Conservation (phyloP, 2,113 vertebrate genomes). For the Anseranas semipalmata region DNA sequence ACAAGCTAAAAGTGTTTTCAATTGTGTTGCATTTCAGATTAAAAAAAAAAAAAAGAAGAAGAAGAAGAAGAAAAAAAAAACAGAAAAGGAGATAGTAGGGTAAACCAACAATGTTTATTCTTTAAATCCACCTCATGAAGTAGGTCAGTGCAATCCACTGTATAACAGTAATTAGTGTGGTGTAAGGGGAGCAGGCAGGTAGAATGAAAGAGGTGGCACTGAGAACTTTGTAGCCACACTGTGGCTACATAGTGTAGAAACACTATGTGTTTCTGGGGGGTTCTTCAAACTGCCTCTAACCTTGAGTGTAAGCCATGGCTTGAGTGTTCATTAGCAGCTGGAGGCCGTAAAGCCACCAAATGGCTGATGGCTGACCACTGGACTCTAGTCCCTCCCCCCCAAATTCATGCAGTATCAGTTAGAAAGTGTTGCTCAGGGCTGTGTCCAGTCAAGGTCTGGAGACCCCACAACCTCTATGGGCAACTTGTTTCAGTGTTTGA, state of each 20-base stretch:
- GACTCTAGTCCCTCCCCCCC: background rate
- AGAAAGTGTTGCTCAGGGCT: too few species aligned
- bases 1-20: background rate
- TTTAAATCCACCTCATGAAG: background rate
- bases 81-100: too few species aligned
- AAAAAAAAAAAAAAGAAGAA: background rate
- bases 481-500: too few species aligned
- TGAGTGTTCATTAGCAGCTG: background rate
- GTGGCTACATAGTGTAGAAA: too few species aligned
- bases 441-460: background rate
- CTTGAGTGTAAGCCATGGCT: background rate
- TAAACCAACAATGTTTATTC: background rate
- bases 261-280: background rate
- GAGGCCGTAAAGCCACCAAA: background rate
- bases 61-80: background rate
- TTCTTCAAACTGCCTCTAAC: background rate
- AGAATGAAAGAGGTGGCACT: background rate
- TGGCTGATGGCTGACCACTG: background rate
- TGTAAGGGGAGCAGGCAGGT: background rate
- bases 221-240: background rate
- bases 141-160: background rate
- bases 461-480: too few species aligned
- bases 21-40: background rate
- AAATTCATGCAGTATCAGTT: too few species aligned
- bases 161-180: background rate